phyloP scores from a whole-genome alignment of 2,113 vertebrate genomes.

The Rafetus swinhoei region DNA sequence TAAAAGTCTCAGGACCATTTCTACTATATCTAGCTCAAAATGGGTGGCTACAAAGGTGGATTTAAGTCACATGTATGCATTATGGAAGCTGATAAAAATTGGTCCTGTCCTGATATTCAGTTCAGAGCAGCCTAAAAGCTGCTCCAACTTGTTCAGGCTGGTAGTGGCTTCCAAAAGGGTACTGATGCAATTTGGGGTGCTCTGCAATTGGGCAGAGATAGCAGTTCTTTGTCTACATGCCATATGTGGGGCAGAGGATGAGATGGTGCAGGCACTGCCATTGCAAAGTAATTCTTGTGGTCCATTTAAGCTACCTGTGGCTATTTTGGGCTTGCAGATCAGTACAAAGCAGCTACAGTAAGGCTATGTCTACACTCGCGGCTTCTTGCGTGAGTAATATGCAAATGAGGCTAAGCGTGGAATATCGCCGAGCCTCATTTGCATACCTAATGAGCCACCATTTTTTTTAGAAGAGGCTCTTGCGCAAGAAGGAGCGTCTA shows the following conservation, averaged over 20 bases:
- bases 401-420: no score
- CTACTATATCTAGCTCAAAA: not conserved
- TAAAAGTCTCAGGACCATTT: not conserved
- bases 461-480: no score
- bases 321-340: not conserved
- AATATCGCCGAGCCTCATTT: no score
- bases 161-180: not conserved
- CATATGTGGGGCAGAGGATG: not conserved
- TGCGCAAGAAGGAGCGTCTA: no score
- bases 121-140: not conserved
- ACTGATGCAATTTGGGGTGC: not conserved
- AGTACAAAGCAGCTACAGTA: not conserved
- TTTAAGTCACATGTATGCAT: not conserved
- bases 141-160: not conserved
- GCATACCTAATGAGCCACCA: no score
- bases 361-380: no score
- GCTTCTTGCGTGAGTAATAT: no score
- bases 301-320: not conserved
- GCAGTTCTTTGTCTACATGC: not conserved
- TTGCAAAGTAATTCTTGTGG: not conserved
- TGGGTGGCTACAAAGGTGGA: not conserved
- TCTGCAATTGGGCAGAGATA: rapidly evolving
- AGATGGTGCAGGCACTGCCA: not conserved
- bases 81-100: not conserved
- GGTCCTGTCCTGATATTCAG: not conserved